These are phyloP conservation scores for Spilosoma lubricipeda DNA, from an alignment of 2,888 invertebrate genomes.

Conservation along the genomic window DNA sequence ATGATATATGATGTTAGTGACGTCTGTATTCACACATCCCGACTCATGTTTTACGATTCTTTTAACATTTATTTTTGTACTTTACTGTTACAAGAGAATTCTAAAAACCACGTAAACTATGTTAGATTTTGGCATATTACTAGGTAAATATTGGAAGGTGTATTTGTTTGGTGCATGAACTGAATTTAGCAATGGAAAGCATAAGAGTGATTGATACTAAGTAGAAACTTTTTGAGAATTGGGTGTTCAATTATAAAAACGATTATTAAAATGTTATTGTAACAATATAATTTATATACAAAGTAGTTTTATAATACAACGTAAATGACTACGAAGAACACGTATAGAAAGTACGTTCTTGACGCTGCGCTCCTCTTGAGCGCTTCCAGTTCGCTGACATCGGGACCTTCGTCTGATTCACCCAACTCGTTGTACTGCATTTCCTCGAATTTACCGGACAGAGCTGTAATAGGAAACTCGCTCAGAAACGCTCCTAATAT, in stretches of 20 bases:
- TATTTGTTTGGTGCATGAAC: background rate
- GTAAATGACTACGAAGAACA: slow-evolving; percentile 66
- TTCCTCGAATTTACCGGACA: slow-evolving; percentile 82
- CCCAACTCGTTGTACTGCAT: slow-evolving; percentile 81
- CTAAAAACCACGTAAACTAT: background rate
- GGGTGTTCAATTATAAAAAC: slow-evolving; percentile 50
- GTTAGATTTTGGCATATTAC: background rate
- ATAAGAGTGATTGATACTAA: too few species aligned
- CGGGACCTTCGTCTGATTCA: slow-evolving; percentile 76
- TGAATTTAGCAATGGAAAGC: background rate
- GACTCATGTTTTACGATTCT: slow-evolving; percentile 52
- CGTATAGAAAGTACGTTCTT: slow-evolving; percentile 51
- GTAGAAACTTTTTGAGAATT: background rate
- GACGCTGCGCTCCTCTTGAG: slow-evolving; percentile 73
- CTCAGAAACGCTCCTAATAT: slow-evolving; percentile 49
- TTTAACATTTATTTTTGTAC: slow-evolving; percentile 44
- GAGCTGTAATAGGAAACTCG: slow-evolving; percentile 68
- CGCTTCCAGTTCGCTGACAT: slow-evolving; percentile 80
- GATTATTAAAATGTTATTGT: slow-evolving; percentile 70
- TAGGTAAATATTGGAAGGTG: background rate
- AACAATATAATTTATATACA: slow-evolving; percentile 85
- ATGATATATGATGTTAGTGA: slow-evolving; percentile 72
- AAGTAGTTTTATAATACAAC: slow-evolving; percentile 77
- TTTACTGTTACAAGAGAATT: slow-evolving; percentile 16
- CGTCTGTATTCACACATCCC: slow-evolving; percentile 61